These are phyloP conservation scores for Hemicordylus capensis DNA, from an alignment of 2,113 vertebrate species.

Conservation along the genomic window DNA sequence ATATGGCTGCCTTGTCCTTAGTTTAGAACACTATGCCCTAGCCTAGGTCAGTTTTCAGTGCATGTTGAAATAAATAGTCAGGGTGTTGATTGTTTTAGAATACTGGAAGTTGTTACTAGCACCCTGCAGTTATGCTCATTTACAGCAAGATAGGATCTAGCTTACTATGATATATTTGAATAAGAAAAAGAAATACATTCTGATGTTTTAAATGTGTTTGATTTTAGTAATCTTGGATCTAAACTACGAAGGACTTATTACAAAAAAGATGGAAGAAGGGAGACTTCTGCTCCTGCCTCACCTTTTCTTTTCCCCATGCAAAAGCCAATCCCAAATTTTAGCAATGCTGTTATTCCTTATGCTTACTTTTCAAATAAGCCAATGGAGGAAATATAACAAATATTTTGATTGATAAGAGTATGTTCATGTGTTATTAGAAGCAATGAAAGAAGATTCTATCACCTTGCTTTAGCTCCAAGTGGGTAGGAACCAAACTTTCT, in stretches of 20 bases:
- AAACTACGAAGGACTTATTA: background rate
- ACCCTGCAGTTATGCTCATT: background rate
- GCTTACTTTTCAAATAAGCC: background rate
- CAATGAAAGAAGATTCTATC: background rate
- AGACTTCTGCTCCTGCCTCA: background rate
- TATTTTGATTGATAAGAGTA: background rate
- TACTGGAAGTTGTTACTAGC: slow-evolving; percentile 9
- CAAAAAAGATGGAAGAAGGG: background rate
- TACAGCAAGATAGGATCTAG: background rate
- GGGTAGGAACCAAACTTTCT: background rate
- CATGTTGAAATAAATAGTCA: background rate
- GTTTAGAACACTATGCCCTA: background rate
- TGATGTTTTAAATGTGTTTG: background rate
- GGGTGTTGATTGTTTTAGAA: background rate
- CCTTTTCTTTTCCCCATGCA: background rate
- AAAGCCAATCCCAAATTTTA: background rate
- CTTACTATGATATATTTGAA: background rate
- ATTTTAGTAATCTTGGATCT: background rate
- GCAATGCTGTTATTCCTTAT: background rate
- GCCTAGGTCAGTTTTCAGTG: background rate
- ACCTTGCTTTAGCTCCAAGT: background rate
- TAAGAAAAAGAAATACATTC: background rate
- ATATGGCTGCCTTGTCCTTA: background rate
- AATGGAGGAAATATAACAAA: background rate
- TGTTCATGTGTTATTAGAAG: background rate